phyloP scores from a whole-genome alignment of 2,113 vertebrate genomes.

The Meriones unguiculatus region DNA sequence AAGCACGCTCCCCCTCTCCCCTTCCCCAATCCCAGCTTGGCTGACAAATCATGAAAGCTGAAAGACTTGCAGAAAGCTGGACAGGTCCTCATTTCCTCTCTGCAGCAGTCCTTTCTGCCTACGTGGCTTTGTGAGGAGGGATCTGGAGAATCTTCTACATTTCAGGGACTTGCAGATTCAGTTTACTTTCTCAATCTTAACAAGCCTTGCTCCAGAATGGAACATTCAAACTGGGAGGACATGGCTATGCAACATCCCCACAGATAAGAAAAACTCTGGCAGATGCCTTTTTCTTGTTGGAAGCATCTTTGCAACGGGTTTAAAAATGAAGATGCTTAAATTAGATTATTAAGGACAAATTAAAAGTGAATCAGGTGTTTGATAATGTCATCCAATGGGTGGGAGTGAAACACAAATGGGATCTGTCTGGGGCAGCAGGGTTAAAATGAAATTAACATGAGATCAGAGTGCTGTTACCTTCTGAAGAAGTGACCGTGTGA shows the following conservation, averaged over 20 bases:
- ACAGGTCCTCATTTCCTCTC: neutral
- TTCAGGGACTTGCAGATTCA: neutral
- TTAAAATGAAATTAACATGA: neutral
- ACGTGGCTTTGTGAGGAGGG: neutral
- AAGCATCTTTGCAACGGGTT: neutral
- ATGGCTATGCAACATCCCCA: neutral
- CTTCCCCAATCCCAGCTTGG: neutral
- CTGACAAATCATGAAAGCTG: neutral
- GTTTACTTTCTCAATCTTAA: neutral
- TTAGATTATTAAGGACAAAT: neutral
- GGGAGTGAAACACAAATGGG: neutral
- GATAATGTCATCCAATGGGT: neutral
- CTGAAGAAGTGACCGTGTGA: neutral
- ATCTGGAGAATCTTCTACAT: neutral
- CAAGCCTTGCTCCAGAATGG: neutral
- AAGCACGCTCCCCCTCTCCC: neutral
- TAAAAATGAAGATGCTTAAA: neutral
- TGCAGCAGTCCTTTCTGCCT: neutral
- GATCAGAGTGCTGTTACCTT: no score
- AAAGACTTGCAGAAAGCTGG: neutral
- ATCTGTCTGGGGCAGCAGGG: neutral
- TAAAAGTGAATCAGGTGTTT: no score
- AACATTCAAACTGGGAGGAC: neutral
- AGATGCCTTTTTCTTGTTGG: neutral
- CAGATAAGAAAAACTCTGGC: neutral